Evolutionary conservation across 2,113 vertebrate species (phyloP), one percentile per base, ranked within the genome.

Genomic region (Chaenogobius annularis): DNA sequence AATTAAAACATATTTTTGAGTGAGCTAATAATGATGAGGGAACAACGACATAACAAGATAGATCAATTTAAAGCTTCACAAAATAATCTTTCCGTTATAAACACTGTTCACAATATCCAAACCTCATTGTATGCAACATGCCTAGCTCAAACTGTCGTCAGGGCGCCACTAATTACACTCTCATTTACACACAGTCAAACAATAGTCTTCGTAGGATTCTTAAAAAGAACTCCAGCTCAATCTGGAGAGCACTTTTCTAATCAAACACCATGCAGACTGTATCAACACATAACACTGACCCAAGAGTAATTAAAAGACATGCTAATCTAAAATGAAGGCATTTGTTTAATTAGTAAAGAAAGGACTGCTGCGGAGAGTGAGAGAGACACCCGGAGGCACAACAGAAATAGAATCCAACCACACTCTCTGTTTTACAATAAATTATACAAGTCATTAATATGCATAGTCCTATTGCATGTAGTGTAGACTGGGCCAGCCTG

Each of bases 331-430:
- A 88, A 84, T 83, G 83, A 78, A 84, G 81, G 82, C 78, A 54
- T 72, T 80, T 26, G 84, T 84, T 88, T 86, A 92, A 92, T 91
- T 89, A 85, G 81, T 79, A 76, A 83, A 80, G 70, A 83, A 81
- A 70, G 66, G 77, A 48, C 85, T 83, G 66, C 76, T 85, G 82
- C 85, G 77, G 81, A 84, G 82, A 82, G 80, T 80, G 72, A 40
- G 75, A 44, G 75, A 44, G 75, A 73, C 0, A 88, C 91, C 89
- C 74, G 66, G 69, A 90, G 91, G 77, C 83, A 62, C 63, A n/a
- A 75, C 46, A 69, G 69, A 76, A 88, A 82, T 72, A 72, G 68
- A 77, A 84, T 78, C 67, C 83, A 73, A 77, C 70, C 22, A 80
- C 74, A 22, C 72, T 66, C 77, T 79, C 67, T 77, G 66, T 81